Conservation (phyloP, 92 coral and sea anemone genomes). For the Palythoa heliodiscus region DNA sequence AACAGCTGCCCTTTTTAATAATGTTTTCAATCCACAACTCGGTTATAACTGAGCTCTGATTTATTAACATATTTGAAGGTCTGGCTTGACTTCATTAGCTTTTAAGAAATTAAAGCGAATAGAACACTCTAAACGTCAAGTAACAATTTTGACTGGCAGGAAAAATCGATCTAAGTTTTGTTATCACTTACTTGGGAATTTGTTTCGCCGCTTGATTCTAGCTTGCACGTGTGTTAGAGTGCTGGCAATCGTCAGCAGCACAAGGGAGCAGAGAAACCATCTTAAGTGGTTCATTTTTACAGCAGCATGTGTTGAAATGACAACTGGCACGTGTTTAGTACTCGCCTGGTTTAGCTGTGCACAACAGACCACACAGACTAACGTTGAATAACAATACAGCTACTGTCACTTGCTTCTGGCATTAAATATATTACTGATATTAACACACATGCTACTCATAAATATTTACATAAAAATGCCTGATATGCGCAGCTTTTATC, state of each 20-base stretch:
- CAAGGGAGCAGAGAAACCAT: not conserved
- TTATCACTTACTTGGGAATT: constrained; percentile 32
- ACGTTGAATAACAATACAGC: not conserved
- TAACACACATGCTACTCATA: constrained; percentile 1
- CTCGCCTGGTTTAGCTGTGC: not conserved
- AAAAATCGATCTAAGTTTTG: not conserved
- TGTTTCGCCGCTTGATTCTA: constrained; percentile 35
- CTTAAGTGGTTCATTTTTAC: constrained; percentile 19
- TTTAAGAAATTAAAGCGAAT: not conserved
- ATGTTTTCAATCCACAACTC: not conserved
- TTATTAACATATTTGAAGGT: not conserved
- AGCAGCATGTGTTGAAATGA: constrained; percentile 5
- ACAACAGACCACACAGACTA: constrained; percentile 29
- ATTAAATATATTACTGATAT: constrained; percentile 30
- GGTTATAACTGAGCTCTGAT: not conserved
- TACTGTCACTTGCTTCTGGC: constrained; percentile 14
- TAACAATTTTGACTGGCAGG: not conserved
- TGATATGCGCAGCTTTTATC: not conserved
- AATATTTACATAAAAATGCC: constrained; percentile 36
- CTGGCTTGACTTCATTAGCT: not conserved
- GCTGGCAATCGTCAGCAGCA: not conserved
- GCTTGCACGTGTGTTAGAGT: constrained; percentile 13
- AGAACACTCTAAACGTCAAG: not conserved
- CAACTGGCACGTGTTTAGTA: constrained; percentile 1
- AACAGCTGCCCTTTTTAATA: not conserved